These are phyloP conservation scores for Protomyctophum bolini DNA, from an alignment of 2,113 vertebrate genomes.

Conservation along the genomic window DNA sequence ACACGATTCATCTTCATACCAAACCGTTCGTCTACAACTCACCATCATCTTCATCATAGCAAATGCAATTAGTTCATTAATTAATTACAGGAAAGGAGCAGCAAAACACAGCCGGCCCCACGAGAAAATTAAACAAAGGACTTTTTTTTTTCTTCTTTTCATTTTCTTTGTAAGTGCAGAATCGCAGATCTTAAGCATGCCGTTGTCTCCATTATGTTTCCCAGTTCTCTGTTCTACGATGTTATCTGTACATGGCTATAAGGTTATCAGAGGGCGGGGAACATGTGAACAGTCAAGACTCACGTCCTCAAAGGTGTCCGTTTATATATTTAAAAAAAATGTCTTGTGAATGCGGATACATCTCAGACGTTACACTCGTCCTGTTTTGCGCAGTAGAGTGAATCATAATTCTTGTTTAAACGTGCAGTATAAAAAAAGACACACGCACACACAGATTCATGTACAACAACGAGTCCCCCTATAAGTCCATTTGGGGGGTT, in stretches of 20 bases:
- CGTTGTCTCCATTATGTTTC: slow-evolving; percentile 74
- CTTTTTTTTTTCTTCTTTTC: slow-evolving; percentile 46
- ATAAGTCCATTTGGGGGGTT: slow-evolving; percentile 48
- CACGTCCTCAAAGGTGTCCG: slow-evolving; percentile 41
- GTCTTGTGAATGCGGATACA: slow-evolving; percentile 33
- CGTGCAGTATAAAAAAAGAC: slow-evolving; percentile 78
- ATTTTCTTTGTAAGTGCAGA: slow-evolving; percentile 73
- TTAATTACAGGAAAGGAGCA: slow-evolving; percentile 68
- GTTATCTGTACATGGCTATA: slow-evolving; percentile 74
- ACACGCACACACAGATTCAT: slow-evolving; percentile 67
- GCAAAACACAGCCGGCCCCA: slow-evolving; percentile 59
- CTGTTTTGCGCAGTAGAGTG: slow-evolving; percentile 54
- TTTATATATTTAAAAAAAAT: slow-evolving; percentile 41
- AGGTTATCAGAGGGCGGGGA: slow-evolving; percentile 58
- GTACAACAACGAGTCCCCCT: slow-evolving; percentile 68
- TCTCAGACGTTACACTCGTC: not conserved
- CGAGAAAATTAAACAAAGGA: slow-evolving; percentile 58
- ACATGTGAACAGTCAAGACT: slow-evolving; percentile 17
- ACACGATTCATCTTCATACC: slow-evolving; percentile 79
- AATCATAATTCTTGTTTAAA: slow-evolving; percentile 74
- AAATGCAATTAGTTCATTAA: slow-evolving; percentile 78
- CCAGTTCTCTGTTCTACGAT: slow-evolving; percentile 73
- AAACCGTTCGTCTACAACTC: slow-evolving; percentile 70
- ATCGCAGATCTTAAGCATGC: slow-evolving; percentile 82
- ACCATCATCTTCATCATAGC: slow-evolving; percentile 66